Conservation (phyloP, 2,888 invertebrate species). For the Teleiodes luculella region DNA sequence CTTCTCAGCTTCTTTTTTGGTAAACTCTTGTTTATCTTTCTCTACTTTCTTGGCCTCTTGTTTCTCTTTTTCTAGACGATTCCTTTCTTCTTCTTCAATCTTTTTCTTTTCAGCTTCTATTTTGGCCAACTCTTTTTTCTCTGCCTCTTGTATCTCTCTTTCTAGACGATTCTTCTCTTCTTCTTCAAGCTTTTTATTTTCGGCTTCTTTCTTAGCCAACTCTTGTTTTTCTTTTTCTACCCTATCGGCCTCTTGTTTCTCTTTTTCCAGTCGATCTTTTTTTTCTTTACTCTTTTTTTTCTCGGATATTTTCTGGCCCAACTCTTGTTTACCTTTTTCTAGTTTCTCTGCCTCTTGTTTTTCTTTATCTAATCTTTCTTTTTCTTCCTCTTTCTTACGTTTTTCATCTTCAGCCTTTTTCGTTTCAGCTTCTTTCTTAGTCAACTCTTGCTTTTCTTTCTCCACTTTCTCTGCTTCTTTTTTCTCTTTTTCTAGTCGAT, state of each 20-base stretch:
- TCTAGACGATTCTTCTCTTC: no score
- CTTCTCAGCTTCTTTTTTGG: slow-evolving; percentile 9
- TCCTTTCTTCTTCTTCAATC: background rate
- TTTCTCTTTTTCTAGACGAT: background rate
- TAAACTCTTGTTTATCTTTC: no score
- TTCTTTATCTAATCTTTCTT: slow-evolving; percentile 9
- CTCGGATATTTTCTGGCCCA: no score
- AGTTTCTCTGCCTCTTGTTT: slow-evolving; percentile 4
- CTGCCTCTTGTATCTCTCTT: no score
- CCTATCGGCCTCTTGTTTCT: background rate
- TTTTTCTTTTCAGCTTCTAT: no score
- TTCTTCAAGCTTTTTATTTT: no score
- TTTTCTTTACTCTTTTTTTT: background rate
- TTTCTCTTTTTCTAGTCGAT: background rate
- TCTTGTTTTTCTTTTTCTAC: background rate
- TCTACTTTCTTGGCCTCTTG: background rate
- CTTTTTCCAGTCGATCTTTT: no score
- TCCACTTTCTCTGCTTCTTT: slow-evolving; percentile 22
- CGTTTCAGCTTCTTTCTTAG: slow-evolving; percentile 5
- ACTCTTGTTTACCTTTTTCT: no score
- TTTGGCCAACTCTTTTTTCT: no score
- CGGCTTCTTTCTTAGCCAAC: no score
- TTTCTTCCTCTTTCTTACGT: background rate
- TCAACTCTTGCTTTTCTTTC: slow-evolving; percentile 11
- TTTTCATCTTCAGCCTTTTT: background rate